These are phyloP conservation scores for Phenganax marumi DNA, from an alignment of 92 coral and sea anemone genomes.

Conservation along the genomic window DNA sequence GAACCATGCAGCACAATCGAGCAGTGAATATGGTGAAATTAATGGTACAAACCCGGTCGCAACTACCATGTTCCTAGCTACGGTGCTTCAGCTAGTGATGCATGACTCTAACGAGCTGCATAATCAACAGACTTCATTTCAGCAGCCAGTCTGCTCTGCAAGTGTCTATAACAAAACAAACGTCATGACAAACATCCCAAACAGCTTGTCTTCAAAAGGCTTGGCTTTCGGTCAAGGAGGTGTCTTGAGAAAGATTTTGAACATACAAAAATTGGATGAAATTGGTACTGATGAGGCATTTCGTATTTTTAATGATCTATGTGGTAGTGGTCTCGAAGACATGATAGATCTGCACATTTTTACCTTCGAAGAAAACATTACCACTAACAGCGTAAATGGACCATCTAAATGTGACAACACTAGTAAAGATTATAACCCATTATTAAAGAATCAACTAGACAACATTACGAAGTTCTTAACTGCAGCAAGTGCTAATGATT, in stretches of 20 bases:
- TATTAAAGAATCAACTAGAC: conserved; percentile 40
- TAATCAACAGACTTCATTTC: neutral
- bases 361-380: neutral
- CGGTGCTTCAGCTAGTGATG: conserved; percentile 69
- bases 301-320: conserved; percentile 54
- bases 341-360: conserved; percentile 49
- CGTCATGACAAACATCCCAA: neutral
- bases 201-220: neutral
- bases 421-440: neutral
- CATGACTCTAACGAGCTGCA: conserved; percentile 63
- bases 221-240: conserved; percentile 69
- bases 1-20: neutral
- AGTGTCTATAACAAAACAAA: conserved; percentile 17
- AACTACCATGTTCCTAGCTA: conserved; percentile 52
- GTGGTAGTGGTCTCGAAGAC: conserved; percentile 51
- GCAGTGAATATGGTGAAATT: neutral
- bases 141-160: conserved; percentile 13
- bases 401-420: neutral
- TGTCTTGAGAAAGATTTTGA: conserved; percentile 62
- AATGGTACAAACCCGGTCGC: neutral
- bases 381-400: neutral
- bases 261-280: conserved; percentile 74
- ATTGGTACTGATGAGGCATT: conserved; percentile 72
- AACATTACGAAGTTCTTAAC: conserved; percentile 68
- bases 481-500: conserved; percentile 89